Evolutionary conservation across 2,113 vertebrate genomes (phyloP), one percentile per base, ranked within the genome.

Genomic region (Phodopus roborovskii): DNA sequence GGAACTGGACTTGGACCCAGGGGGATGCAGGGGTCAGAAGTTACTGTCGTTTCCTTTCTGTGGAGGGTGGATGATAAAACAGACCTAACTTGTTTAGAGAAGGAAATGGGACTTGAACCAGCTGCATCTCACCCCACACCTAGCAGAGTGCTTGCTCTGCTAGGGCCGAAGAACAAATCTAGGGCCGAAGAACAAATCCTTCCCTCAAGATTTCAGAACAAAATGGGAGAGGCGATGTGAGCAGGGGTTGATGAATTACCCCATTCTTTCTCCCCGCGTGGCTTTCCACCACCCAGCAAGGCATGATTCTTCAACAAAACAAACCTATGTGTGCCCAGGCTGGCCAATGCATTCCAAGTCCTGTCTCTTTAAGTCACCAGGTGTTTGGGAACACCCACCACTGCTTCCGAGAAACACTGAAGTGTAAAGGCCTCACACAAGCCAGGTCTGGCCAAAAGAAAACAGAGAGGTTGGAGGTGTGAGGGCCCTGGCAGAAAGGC

Each of bases 31-130:
- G 88, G 66, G n/a, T 60, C 78, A 42, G 28, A 42, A 24, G 91
- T 24, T 10, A 42, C 78, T 66, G 42, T 39, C 60, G 50, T 70
- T 82, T 91, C 42, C 53, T 74, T 92, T 39, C 39, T 42, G 1
- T 20, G 28, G 70, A 45, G 12, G 26, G 12, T 15, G 30, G 50
- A 45, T 68, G 36, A 26, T 28, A 83, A 82, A 62, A 86, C 75
- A 93, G 42, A 91, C n/a, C 70, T 53, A n/a, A 73, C 53, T 2
- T 64, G 58, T 64, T 70, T 53, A 75, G 73, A 79, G 58, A 62
- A 91, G 84, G 50, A 96, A 91, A 78, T 79, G 62, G 68, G 62
- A 73, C 88, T 73, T 84, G 87, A 92, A 90, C 30, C 88, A 62
- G 10, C 64, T 89, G 58, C 39, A 33, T 39, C 86, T 48, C 22